Conservation (phyloP, 2,888 invertebrate genomes). For the Sesia bembeciformis region DNA sequence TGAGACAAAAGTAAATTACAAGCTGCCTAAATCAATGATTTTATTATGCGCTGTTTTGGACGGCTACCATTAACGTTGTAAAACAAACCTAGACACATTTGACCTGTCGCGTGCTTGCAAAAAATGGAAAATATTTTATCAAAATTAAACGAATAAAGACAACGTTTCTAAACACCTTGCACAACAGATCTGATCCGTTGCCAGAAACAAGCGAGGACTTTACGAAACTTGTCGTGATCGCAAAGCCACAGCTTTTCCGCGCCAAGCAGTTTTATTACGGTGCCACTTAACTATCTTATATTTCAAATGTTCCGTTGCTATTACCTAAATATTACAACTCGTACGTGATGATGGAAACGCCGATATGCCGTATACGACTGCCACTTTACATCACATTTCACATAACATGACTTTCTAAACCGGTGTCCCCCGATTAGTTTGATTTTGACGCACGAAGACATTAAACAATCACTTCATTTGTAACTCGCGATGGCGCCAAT, state of each 20-base stretch:
- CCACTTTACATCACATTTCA: constrained; percentile 15
- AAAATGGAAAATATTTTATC: constrained; percentile 20
- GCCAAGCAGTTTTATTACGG: constrained; percentile 39
- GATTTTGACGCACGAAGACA: background rate
- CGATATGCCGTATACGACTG: constrained; percentile 9
- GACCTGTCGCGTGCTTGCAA: constrained; percentile 20
- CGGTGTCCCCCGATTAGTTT: constrained; percentile 1
- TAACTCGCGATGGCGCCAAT: background rate
- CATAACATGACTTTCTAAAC: constrained; percentile 11
- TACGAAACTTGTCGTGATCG: constrained; percentile 63
- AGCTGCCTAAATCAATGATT: too few relatives aligned
- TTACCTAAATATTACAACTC: constrained; percentile 20
- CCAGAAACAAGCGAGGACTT: constrained; percentile 44
- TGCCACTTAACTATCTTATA: constrained; percentile 31
- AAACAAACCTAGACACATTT: constrained; percentile 5
- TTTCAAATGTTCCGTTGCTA: constrained; percentile 29
- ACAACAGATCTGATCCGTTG: constrained; percentile 35
- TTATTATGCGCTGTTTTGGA: too few relatives aligned
- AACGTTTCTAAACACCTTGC: constrained; percentile 43
- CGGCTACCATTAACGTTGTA: too few relatives aligned
- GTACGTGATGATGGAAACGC: constrained; percentile 29
- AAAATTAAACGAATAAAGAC: constrained; percentile 18
- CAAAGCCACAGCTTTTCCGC: constrained; percentile 55
- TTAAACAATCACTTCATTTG: background rate
- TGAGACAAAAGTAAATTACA: too few relatives aligned